These are phyloP conservation scores for Hirtodrosophila alboralis DNA, from an alignment of 2,888 invertebrate genomes.

Conservation along the genomic window DNA sequence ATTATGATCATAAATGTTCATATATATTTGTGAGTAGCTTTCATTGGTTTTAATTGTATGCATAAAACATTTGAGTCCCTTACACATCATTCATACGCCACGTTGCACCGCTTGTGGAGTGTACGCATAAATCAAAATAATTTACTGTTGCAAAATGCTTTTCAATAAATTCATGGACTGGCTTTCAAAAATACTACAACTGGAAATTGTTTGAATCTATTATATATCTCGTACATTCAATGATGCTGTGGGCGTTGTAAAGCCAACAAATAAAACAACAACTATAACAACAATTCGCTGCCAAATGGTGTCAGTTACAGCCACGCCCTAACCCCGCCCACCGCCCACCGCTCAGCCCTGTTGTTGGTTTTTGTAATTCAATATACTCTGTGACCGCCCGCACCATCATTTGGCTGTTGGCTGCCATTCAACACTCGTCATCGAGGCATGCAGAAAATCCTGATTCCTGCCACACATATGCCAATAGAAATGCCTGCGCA, in stretches of 20 bases:
- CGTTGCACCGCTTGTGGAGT: not conserved
- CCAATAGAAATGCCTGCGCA: constrained; percentile 68
- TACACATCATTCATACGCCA: constrained; percentile 19
- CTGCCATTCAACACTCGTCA: constrained; percentile 63
- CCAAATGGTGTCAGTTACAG: constrained; percentile 53
- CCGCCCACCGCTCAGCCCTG: constrained; percentile 5
- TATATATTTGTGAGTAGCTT: constrained; percentile 1
- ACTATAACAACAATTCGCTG: too few relatives aligned
- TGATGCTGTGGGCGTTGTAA: constrained; percentile 17
- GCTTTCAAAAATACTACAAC: constrained; percentile 17
- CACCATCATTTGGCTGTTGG: constrained; percentile 47
- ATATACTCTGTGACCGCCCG: constrained; percentile 23
- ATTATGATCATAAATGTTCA: not conserved
- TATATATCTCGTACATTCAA: too few relatives aligned
- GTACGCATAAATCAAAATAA: constrained; percentile 64
- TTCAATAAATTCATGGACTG: constrained; percentile 44
- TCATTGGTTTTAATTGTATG: constrained; percentile 34
- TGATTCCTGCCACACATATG: constrained; percentile 33
- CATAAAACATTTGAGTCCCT: constrained; percentile 7
- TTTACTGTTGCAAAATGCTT: constrained; percentile 41
- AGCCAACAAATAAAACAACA: constrained; percentile 17
- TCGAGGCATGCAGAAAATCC: constrained; percentile 37
- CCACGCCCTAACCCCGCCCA: constrained; percentile 14
- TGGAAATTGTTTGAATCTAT: constrained; percentile 27
- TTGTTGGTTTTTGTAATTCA: constrained; percentile 54